Base-by-base conservation (phyloP, 1,140 invertebrate genomes). In the Brachionus koreanus region DNA sequence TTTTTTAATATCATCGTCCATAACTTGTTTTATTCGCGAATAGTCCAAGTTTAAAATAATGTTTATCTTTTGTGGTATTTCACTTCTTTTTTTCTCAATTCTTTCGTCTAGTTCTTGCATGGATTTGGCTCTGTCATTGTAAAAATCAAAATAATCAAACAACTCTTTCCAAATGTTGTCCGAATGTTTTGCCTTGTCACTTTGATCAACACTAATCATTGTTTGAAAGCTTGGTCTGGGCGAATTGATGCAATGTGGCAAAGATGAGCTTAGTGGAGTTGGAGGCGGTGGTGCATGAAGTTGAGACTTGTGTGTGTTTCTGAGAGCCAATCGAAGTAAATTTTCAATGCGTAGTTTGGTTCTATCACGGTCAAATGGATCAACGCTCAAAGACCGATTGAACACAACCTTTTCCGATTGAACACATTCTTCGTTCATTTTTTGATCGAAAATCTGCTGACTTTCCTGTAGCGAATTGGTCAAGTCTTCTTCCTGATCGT, bases 91-190 rank as follows among this genome's bases (percentile, higher is more conserved):
- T 19, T 61, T 57, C 1, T 35, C 10, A 37, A 79, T 39, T 9
- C 76, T 29, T 39, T 79, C 57, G 13, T 79, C 76, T 2, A 79
- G n/a, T 16, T 79, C 76, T 35, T 79, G 6, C 23, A 19, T 79
- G 1, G 49, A 33, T 25, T 79, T 35, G 76, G 25, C 25, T 43
- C 75, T 12, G 6, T 77, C 5, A 7, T 52, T 61, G 37, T 37
- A 42, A 42, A 35, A 79, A 5, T 33, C 49, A 79, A 79, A 79
- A 65, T 61, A 79, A 49, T 79, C 46, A 25, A 79, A 79, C 33
- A 79, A 19, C 19, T 79, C 76, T 61, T 65, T 79, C 76, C 76
- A 79, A 61, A 79, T 43, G 16, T 39, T n/a, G 13, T 69, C 29
- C 10, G 16, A 19, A 6, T 37, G 65, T 39, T 29, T 29, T 29